Percentiles rank a stretch among this genome's conserved stretches.
These are phyloP conservation scores for Grammomys dolichurus DNA, from an alignment of 2,113 vertebrate genomes.

Conservation along the genomic window DNA sequence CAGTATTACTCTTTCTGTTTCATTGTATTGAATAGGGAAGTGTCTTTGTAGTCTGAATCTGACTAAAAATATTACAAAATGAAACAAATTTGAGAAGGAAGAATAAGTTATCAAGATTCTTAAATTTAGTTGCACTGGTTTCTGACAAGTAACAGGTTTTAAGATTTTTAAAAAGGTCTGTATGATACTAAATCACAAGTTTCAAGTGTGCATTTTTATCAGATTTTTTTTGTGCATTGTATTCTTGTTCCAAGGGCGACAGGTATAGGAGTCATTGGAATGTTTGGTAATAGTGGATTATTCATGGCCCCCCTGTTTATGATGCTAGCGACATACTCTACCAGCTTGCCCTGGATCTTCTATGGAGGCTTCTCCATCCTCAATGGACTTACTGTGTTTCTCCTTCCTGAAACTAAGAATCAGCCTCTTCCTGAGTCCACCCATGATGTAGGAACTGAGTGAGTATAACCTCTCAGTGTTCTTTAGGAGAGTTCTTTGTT, in stretches of 20 bases:
- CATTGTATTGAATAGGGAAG: neutral
- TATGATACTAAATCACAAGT: neutral
- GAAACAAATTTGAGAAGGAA: neutral
- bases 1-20: neutral
- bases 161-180: no score
- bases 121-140: neutral
- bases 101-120: neutral
- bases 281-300: constrained; percentile 85
- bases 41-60: neutral
- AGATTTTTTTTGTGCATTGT: neutral
- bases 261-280: constrained; percentile 81
- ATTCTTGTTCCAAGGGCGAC: constrained; percentile 84
- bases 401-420: constrained; percentile 88
- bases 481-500: neutral
- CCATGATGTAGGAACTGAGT: constrained; percentile 86
- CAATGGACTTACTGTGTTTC: constrained; percentile 77
- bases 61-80: neutral
- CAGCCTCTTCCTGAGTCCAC: constrained; percentile 88
- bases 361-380: constrained; percentile 84
- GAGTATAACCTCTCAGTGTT: neutral
- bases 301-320: constrained; percentile 87
- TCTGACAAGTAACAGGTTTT: neutral
- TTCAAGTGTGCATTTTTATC: neutral
- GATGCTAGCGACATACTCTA: constrained; percentile 80
- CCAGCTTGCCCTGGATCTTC: constrained; percentile 83